A percentile compares a stretch with the other conserved stretches of the same genome.
Conservation (phyloP, 1,140 invertebrate genomes). For the Palaemon carinicauda region DNA sequence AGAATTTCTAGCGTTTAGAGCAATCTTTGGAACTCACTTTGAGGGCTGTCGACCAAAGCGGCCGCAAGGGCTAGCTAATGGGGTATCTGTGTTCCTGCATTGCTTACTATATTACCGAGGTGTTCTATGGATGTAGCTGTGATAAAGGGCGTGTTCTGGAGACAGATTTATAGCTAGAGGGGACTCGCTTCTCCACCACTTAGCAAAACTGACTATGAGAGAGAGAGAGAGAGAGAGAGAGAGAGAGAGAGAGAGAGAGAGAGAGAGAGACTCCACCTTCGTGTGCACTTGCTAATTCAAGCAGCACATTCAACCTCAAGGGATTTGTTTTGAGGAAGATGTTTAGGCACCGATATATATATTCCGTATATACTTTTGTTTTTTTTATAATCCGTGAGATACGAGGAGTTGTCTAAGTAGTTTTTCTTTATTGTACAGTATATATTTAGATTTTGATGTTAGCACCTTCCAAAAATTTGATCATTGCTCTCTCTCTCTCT, state of each 20-base stretch:
- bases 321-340: no score
- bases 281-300: no score
- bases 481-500: neutral
- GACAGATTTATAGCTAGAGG: constrained; percentile 32
- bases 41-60: neutral
- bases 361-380: no score
- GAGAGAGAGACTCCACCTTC: neutral
- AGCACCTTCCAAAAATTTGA: no score
- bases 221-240: neutral
- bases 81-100: constrained; percentile 28
- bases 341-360: no score
- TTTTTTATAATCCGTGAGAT: neutral
- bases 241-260: neutral
- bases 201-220: neutral
- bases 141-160: constrained; percentile 27
- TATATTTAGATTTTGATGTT: no score
- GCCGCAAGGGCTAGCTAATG: constrained; percentile 29
- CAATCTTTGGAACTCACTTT: constrained; percentile 10
- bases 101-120: constrained; percentile 33
- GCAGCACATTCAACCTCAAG: no score
- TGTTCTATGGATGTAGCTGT: constrained; percentile 44
- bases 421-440: no score
- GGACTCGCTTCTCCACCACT: neutral
- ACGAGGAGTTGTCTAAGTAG: neutral
- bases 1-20: neutral